Evolutionary conservation across 2,888 invertebrate genomes (phyloP).

Genomic region (Rhagonycha lutea): DNA sequence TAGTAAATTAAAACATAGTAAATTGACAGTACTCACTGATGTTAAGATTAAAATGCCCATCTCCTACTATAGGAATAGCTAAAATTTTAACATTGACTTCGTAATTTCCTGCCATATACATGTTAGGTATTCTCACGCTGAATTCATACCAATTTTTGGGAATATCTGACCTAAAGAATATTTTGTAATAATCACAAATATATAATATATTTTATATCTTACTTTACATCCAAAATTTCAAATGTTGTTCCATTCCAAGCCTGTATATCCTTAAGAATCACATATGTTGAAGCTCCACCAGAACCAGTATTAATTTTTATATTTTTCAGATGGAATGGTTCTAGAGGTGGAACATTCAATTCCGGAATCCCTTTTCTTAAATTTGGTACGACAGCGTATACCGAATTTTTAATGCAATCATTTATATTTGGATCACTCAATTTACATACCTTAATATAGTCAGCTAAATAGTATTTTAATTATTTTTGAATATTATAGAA

Average conservation of each 20-base stretch:
- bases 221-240: constrained; percentile 64
- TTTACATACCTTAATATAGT: neutral
- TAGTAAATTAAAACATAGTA: no score
- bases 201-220: neutral
- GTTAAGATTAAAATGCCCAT: constrained; percentile 11
- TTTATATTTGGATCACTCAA: neutral
- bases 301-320: constrained; percentile 62
- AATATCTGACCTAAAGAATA: constrained; percentile 8
- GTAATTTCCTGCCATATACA: constrained; percentile 2
- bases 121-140: neutral
- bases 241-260: constrained; percentile 65
- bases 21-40: constrained; percentile 8
- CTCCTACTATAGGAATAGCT: constrained; percentile 2
- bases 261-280: constrained; percentile 33
- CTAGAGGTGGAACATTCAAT: constrained; percentile 1
- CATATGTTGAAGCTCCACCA: constrained; percentile 48
- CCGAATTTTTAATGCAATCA: constrained; percentile 5
- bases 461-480: neutral
- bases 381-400: neutral
- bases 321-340: constrained; percentile 55
- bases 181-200: no score
- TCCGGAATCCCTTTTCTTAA: constrained; percentile 8
- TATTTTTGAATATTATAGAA: no score
- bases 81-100: constrained; percentile 8
- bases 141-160: neutral